Conservation (phyloP, 2,888 invertebrate genomes). For the Drosophila hawaiiensis region DNA sequence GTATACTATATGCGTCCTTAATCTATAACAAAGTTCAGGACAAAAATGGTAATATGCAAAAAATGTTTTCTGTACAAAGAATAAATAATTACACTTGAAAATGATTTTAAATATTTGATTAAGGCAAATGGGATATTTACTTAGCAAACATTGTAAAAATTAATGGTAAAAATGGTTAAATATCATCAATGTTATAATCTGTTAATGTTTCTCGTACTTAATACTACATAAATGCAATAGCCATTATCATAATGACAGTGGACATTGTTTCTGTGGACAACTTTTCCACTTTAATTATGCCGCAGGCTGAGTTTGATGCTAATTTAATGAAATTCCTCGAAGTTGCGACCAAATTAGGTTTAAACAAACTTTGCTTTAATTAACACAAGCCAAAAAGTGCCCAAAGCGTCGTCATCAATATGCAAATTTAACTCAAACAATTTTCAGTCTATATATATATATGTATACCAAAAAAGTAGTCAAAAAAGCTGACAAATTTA, state of each 20-base stretch:
- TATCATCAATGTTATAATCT: not conserved
- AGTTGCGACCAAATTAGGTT: slow-evolving; percentile 44
- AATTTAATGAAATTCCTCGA: slow-evolving; percentile 41
- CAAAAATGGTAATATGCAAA: not conserved
- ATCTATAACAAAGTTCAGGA: not conserved
- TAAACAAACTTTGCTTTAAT: slow-evolving; percentile 52
- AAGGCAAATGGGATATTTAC: not conserved
- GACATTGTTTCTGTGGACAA: slow-evolving; percentile 6
- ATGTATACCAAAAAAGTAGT: not conserved
- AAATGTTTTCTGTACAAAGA: not conserved
- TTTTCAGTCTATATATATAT: slow-evolving; percentile 8
- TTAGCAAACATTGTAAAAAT: not conserved
- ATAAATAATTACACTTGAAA: not conserved
- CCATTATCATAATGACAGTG: not conserved
- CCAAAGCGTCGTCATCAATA: slow-evolving; percentile 41
- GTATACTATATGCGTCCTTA: not conserved
- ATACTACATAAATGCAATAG: not conserved
- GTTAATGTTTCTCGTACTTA: not conserved
- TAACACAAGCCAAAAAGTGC: slow-evolving; percentile 24
- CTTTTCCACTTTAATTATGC: slow-evolving; percentile 17
- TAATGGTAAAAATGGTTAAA: not conserved
- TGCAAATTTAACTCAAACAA: slow-evolving; percentile 44
- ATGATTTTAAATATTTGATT: not conserved
- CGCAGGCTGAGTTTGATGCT: slow-evolving; percentile 15
- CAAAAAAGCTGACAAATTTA: not conserved